phyloP scores from a whole-genome alignment of 2,113 vertebrate genomes.

The Alouatta palliata region DNA sequence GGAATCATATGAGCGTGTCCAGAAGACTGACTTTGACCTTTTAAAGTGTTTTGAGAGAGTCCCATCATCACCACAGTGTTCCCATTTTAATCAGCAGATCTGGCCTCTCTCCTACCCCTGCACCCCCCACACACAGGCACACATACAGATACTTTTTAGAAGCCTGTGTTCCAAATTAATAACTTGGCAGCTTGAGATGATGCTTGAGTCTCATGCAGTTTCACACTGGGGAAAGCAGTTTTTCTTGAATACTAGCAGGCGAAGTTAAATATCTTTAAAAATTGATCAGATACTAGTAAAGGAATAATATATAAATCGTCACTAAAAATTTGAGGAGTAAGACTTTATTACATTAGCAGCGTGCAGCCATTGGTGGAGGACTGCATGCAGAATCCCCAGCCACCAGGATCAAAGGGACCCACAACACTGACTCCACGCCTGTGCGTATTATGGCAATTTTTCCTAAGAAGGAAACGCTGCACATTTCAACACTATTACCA shows the following conservation, averaged over 20 bases:
- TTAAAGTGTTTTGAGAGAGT: background rate
- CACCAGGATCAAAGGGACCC: rapidly evolving
- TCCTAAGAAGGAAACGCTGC: background rate
- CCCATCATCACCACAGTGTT: background rate
- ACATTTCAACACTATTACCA: background rate
- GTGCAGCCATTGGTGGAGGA: background rate
- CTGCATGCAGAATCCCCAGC: background rate
- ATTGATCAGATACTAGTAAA: constrained; percentile 49
- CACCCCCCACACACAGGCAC: rapidly evolving
- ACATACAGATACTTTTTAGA: background rate
- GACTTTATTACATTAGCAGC: background rate
- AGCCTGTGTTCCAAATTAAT: background rate
- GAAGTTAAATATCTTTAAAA: constrained; percentile 72
- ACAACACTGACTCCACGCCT: background rate
- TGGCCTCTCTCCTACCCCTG: background rate
- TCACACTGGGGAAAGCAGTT: constrained; percentile 48
- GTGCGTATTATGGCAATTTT: rapidly evolving
- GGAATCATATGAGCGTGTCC: background rate
- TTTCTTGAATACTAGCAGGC: constrained; percentile 24
- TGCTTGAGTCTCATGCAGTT: constrained; percentile 17
- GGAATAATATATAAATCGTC: constrained; percentile 38
- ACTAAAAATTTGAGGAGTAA: constrained; percentile 15
- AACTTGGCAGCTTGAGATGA: background rate
- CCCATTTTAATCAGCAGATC: background rate
- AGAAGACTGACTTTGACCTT: background rate